Evolutionary conservation across 1,140 invertebrate species (phyloP).

Genomic region (Micrasema longulum): DNA sequence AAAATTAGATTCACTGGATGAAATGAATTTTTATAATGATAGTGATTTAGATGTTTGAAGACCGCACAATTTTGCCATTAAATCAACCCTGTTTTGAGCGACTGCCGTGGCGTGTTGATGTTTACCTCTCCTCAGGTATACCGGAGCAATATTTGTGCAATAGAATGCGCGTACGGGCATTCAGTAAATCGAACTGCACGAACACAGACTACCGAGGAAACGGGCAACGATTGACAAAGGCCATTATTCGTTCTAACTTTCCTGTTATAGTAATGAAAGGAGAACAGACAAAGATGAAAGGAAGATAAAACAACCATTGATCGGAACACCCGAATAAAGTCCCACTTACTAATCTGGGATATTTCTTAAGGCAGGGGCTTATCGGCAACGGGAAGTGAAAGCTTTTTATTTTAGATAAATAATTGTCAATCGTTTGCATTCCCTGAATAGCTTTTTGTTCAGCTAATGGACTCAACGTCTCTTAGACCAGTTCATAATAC

Average conservation of each 20-base stretch:
- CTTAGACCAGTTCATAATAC: too few species aligned
- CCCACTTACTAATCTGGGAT: constrained; percentile 49
- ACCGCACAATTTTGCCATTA: not conserved
- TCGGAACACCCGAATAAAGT: constrained; percentile 52
- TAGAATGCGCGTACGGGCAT: constrained; percentile 25
- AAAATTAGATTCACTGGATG: too few species aligned
- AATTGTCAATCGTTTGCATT: constrained; percentile 23
- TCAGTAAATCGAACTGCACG: constrained; percentile 9
- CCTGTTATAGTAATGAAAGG: constrained; percentile 51
- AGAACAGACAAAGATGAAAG: constrained; percentile 53
- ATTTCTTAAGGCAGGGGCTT: constrained; percentile 34
- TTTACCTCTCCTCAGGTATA: constrained; percentile 15
- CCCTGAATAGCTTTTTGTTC: not conserved
- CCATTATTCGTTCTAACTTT: constrained; percentile 50
- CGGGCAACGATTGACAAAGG: constrained; percentile 46
- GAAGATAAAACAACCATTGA: constrained; percentile 47
- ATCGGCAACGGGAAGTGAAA: constrained; percentile 44
- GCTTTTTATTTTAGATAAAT: constrained; percentile 37
- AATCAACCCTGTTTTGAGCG: not conserved
- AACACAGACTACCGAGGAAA: constrained; percentile 8
- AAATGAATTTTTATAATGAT: too few species aligned
- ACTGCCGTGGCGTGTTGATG: not conserved
- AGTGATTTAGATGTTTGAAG: too few species aligned
- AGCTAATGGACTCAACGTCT: constrained; percentile 4
- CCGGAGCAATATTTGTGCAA: constrained; percentile 37